Evolutionary conservation across 2,888 invertebrate species (phyloP).

Genomic region (Erynnis tages): DNA sequence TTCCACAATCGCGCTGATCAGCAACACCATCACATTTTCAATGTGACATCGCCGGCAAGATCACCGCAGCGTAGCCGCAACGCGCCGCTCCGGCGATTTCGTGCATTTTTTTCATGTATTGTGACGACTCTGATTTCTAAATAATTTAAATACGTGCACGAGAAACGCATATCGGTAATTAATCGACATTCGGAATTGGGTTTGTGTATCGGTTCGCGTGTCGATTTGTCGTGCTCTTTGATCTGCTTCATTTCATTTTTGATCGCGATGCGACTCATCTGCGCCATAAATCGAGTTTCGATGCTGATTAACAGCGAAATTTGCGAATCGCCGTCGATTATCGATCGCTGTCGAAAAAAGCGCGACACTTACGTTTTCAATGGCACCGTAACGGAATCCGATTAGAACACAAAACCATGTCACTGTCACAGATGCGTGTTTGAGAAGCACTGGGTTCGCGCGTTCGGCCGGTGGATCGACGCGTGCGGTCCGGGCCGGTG

Average conservation of each 20-base stretch:
- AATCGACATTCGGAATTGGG: constrained; percentile 64
- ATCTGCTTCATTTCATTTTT: constrained; percentile 16
- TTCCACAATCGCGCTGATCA: constrained; percentile 22
- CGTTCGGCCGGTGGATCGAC: constrained; percentile 40
- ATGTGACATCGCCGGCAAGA: constrained; percentile 35
- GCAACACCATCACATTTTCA: constrained; percentile 43
- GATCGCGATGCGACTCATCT: constrained; percentile 2
- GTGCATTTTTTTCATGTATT: constrained; percentile 66
- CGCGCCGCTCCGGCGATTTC: constrained; percentile 71
- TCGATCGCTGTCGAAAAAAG: constrained; percentile 8
- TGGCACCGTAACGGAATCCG: constrained; percentile 67
- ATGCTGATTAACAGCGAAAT: constrained; percentile 12
- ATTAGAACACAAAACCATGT: constrained; percentile 74
- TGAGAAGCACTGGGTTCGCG: constrained; percentile 31
- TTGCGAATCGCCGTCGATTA: constrained; percentile 3
- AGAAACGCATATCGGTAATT: constrained; percentile 56
- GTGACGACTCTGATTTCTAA: constrained; percentile 76
- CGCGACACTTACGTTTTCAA: constrained; percentile 61
- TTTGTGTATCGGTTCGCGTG: constrained; percentile 56
- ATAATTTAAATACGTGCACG: constrained; percentile 79
- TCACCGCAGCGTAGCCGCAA: constrained; percentile 40
- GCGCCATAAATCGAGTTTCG: constrained; percentile 10
- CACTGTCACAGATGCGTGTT: constrained; percentile 68
- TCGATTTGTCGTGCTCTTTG: constrained; percentile 39
- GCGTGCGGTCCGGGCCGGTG: constrained; percentile 48